Base-by-base conservation (phyloP, 2,888 invertebrate species). In the Masnerella sp. region DNA sequence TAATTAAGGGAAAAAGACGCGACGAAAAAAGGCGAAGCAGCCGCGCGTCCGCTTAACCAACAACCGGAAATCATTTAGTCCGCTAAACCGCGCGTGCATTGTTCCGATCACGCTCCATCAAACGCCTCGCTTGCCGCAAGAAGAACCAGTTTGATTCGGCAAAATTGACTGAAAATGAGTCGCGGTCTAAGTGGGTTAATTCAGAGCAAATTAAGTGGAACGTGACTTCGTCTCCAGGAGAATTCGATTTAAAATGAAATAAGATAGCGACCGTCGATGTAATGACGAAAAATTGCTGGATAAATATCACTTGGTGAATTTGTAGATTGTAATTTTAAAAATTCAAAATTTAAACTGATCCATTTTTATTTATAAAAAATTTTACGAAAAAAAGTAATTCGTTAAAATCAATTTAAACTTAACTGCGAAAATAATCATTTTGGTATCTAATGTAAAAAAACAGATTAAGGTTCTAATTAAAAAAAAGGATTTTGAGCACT, bases 1-100 rank as follows among this genome's bases (percentile, higher is more conserved):
- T 72, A 72, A 72, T 72, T 72, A 67, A 61, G 47, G 36, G 38
- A 40, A 70, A 62, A 68, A 40, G 22, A 49, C 18, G 18, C 12
- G 12, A 17, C 17, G 36, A 34, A 22, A 25, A 51, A 43, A 22
- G 22, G 49, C 49, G 15, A 61, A 61, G 14, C 8, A 17, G 17
- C 18, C 40, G 43, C 18, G 22, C 47, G 11, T 54, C 45, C 25
- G 30, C 40, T 42, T 49, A 51, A 20, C 49, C 30, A 51, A 62
- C 51, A 51, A 43, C 51, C 51, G 51, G 32, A 42, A 62, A 62
- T 51, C 38, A 68, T 68, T 68, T 67, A 40, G 49, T 56, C n/a
- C 32, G 56, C 28, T 43, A 45, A 65, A 47, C 47, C 54, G 25
- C 18, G 15, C 18, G 28, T 15, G 17, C 30, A 58, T 51, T 51